phyloP scores from a whole-genome alignment of 1,140 invertebrate genomes.

The Sitobion miscanthi region DNA sequence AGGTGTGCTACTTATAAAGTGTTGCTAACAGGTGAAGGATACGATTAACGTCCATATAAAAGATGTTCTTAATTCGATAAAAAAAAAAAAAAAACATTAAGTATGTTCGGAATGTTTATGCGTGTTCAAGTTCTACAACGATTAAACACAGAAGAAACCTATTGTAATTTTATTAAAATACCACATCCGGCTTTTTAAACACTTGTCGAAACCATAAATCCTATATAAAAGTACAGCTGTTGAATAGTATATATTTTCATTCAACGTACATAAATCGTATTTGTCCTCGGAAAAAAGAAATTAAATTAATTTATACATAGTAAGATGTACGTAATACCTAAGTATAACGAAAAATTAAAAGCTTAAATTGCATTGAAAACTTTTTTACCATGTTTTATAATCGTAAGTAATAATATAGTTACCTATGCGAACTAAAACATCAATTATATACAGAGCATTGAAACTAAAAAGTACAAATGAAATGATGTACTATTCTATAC shows the following conservation, averaged over 20 bases:
- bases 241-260: neutral
- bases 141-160: neutral
- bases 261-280: neutral
- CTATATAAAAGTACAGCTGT: neutral
- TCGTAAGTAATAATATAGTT: neutral
- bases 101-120: neutral
- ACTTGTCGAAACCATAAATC: neutral
- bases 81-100: neutral
- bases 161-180: constrained; percentile 29
- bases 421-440: neutral
- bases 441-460: neutral
- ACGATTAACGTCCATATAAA: constrained; percentile 25
- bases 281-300: neutral
- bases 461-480: neutral
- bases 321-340: neutral
- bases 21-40: constrained; percentile 29
- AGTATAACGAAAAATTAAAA: neutral
- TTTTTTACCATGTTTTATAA: neutral
- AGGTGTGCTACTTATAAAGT: constrained; percentile 15
- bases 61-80: constrained; percentile 35
- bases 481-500: neutral
- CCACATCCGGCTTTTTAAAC: neutral
- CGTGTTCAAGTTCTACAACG: neutral
- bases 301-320: neutral
- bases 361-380: neutral